Base-by-base conservation (phyloP, 2,888 invertebrate genomes). In the Steromphala cineraria region DNA sequence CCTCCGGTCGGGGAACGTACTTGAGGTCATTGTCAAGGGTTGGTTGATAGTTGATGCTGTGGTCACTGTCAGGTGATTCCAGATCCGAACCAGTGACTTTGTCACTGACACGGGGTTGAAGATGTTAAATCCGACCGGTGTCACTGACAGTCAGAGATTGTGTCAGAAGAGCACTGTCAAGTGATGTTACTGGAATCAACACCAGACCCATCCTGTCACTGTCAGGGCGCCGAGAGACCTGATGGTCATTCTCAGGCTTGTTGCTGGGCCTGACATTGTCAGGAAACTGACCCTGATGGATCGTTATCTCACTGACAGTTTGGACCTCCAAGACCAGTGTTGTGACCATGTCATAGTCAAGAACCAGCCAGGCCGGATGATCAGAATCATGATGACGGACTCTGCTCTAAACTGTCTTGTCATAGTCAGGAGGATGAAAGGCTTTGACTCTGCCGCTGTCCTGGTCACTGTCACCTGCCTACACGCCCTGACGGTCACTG, bases 171-270 rank as follows among this genome's bases (percentile, higher is more conserved):
- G 24, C 62, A 62, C 28, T 62, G 62, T 62, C 62, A 62, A 62
- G 62, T 46, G 46, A 46, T 46, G 46, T 10, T 46, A 77, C 31
- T 46, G 67, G 17, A 53, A 67, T 46, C 79, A 77, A 75, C 82
- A 81, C 2, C 80, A 79, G 56, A 80, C 80, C 21, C 71, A 46
- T 15, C 53, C 67, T 76, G 80, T 80, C 82, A 84, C 74, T 78
- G 81, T 81, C 81, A 85, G 36, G 55, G 24, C 10, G 19, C 28
- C n/a, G 71, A 7, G 28, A 67, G 53, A 28, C 75, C 83, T 77
- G 74, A 71, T 53, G 81, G 85, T 84, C 87, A 87, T 76, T 84
- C 82, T 80, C 85, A 83, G 80, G 28, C 53, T 31, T 46, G 56
- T 21, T 53, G 52, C 79, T 21, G 19, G 40, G 53, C 5, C 67